These are phyloP conservation scores for Mylabris sibirica DNA, from an alignment of 2,888 invertebrate genomes.

Conservation along the genomic window DNA sequence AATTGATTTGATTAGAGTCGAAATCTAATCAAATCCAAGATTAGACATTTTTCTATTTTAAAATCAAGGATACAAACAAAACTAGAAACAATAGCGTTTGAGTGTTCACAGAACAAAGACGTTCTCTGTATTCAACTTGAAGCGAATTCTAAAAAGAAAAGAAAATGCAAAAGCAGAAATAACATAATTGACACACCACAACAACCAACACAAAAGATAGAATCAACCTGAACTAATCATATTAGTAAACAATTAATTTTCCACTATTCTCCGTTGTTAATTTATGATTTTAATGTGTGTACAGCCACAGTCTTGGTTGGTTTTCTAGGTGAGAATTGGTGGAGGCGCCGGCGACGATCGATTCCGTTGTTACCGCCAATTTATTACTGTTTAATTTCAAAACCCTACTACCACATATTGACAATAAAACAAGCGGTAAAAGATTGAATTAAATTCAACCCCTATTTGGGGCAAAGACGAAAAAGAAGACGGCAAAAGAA, in stretches of 20 bases:
- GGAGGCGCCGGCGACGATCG: constrained; percentile 12
- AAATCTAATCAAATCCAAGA: constrained; percentile 25
- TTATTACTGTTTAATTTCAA: constrained; percentile 13
- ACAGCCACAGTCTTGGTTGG: neutral
- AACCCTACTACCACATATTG: too few relatives aligned
- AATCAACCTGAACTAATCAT: neutral
- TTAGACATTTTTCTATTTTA: constrained; percentile 27
- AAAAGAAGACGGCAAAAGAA: too few relatives aligned
- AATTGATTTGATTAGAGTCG: too few relatives aligned
- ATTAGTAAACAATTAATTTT: neutral
- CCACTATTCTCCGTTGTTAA: neutral
- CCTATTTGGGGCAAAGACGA: too few relatives aligned
- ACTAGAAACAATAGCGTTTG: constrained; percentile 37
- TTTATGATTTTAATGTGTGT: neutral
- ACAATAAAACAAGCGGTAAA: neutral
- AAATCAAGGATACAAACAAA: constrained; percentile 37
- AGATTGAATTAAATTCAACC: neutral
- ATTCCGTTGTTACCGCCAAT: constrained; percentile 2
- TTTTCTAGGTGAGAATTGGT: constrained; percentile 4
- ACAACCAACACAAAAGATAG: neutral
- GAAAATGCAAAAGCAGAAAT: constrained; percentile 18
- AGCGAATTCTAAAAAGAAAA: constrained; percentile 28
- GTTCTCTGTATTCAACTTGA: constrained; percentile 36
- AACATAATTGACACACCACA: constrained; percentile 14
- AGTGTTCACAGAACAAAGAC: constrained; percentile 42